Percentiles rank a stretch among this genome's conserved stretches.
phyloP scores from a whole-genome alignment of 2,113 vertebrate genomes.

The Labrus mixtus region DNA sequence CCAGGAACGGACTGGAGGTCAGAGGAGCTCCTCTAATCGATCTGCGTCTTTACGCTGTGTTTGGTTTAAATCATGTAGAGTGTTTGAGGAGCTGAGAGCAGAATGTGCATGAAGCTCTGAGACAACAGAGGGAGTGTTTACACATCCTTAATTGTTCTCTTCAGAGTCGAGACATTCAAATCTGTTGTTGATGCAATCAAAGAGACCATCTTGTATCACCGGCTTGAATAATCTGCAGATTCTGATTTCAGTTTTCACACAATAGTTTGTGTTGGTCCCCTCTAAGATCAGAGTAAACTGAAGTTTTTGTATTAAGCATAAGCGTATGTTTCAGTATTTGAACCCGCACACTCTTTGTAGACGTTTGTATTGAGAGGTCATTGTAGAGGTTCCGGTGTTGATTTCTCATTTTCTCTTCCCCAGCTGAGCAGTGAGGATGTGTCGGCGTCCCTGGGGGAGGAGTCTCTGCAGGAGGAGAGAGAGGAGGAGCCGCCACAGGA shows the following conservation, averaged over 20 bases:
- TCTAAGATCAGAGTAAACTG: too few species aligned
- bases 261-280: too few species aligned
- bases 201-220: neutral
- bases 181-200: too few species aligned
- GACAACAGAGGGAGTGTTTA: neutral
- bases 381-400: too few species aligned
- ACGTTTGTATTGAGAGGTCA: too few species aligned
- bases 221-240: neutral
- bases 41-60: neutral
- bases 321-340: too few species aligned
- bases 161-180: neutral
- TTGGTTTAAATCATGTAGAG: too few species aligned
- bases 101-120: neutral
- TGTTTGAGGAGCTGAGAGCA: neutral
- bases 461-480: slow-evolving; percentile 90
- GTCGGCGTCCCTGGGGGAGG: slow-evolving; percentile 87
- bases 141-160: too few species aligned
- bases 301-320: too few species aligned
- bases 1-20: slow-evolving; percentile 88
- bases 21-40: slow-evolving; percentile 39
- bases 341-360: too few species aligned
- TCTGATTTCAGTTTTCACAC: neutral
- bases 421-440: slow-evolving; percentile 90
- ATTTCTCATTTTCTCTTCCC: neutral
- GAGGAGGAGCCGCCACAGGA: slow-evolving; percentile 84